Conservation (phyloP, 92 coral and sea anemone species). For the Muricea muricata region DNA sequence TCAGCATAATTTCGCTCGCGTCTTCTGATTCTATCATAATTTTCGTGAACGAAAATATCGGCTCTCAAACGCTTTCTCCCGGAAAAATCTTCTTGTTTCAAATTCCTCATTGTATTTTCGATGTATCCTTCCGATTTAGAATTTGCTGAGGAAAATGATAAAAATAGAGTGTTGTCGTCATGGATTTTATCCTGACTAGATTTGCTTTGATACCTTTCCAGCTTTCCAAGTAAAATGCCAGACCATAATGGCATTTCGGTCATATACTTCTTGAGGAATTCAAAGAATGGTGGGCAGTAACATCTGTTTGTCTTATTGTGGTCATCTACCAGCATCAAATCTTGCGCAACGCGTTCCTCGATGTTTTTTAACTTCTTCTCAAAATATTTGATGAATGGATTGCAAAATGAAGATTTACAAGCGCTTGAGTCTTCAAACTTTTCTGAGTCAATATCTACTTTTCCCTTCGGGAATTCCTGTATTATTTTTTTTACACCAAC, state of each 20-base stretch:
- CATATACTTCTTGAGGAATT: not conserved
- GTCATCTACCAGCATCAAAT: not conserved
- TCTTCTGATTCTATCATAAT: conserved; percentile 27
- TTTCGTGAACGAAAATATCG: conserved; percentile 51
- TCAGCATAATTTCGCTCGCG: conserved; percentile 54
- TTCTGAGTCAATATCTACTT: not conserved
- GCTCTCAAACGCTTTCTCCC: conserved; percentile 58
- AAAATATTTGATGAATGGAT: conserved; percentile 2
- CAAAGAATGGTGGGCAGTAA: conserved; percentile 2
- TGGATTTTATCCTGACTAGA: not conserved
- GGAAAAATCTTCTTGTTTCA: conserved; percentile 46
- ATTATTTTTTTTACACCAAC: not conserved
- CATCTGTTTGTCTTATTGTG: not conserved
- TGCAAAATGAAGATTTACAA: not conserved
- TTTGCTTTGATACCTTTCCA: not conserved
- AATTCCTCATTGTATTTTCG: conserved; percentile 46
- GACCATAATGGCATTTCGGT: conserved; percentile 21
- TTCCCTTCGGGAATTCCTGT: not conserved
- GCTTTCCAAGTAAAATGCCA: not conserved
- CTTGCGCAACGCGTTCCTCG: conserved; percentile 13
- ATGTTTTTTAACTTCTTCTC: not conserved
- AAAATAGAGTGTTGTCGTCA: not conserved
- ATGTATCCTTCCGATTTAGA: conserved; percentile 61
- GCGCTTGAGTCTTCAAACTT: not conserved
- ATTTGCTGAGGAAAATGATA: conserved; percentile 9